phyloP scores from a whole-genome alignment of 2,797 vertebrate species.

The Sitta carolinensis region DNA sequence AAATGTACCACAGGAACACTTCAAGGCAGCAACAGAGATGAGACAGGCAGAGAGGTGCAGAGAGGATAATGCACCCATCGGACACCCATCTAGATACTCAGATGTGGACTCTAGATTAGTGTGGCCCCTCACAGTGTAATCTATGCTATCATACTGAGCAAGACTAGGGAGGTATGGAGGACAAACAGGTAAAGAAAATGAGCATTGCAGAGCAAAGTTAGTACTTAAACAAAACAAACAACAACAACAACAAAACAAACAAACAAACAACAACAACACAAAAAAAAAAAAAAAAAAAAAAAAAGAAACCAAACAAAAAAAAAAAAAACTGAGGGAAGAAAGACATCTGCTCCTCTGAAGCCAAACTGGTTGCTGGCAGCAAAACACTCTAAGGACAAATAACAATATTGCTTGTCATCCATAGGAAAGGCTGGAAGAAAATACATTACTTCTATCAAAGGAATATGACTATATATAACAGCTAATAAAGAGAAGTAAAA shows the following conservation, averaged over 20 bases:
- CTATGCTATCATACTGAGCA: conserved; percentile 42
- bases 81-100: conserved; percentile 57
- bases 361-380: not conserved
- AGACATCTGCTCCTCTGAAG: not conserved
- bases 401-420: not conserved
- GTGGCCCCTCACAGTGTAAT: conserved; percentile 56
- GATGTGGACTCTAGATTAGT: conserved; percentile 57
- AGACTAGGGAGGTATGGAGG: conserved; percentile 22
- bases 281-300: too few species aligned
- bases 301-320: too few species aligned
- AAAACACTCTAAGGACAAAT: not conserved
- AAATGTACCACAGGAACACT: not conserved
- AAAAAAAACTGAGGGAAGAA: not conserved
- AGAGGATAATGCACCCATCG: conserved; percentile 51
- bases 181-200: not conserved
- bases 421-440: not conserved
- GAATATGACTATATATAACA: fast-evolving
- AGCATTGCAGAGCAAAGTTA: not conserved
- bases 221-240: not conserved
- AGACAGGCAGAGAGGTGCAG: not conserved
- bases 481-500: not conserved
- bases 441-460: not conserved
- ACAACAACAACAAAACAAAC: too few species aligned
- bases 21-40: not conserved
- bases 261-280: not conserved